Evolutionary conservation across 2,113 vertebrate species (phyloP).

Genomic region (Holacanthus passer): DNA sequence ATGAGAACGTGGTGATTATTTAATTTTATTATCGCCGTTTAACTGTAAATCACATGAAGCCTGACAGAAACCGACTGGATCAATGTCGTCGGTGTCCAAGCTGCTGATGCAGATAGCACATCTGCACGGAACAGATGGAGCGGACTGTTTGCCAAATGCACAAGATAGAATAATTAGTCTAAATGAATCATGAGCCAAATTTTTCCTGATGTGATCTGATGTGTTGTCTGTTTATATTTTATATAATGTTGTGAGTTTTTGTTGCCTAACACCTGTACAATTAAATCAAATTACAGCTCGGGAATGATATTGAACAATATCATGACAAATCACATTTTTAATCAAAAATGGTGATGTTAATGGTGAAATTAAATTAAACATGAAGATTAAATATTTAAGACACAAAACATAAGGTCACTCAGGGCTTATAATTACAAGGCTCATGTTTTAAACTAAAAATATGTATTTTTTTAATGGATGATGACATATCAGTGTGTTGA

Average conservation of each 20-base stretch:
- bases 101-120: conserved; percentile 15
- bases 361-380: neutral
- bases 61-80: conserved; percentile 44
- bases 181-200: conserved; percentile 1
- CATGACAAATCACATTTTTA: neutral
- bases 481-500: conserved; percentile 63
- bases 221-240: neutral
- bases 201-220: neutral
- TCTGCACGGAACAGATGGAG: conserved; percentile 20
- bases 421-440: neutral
- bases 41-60: conserved; percentile 68
- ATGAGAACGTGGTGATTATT: conserved; percentile 73
- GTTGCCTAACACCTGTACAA: neutral
- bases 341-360: neutral
- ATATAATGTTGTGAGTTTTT: neutral
- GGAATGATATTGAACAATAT: neutral
- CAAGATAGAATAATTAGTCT: conserved; percentile 6
- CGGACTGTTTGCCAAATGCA: neutral
- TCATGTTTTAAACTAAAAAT: conserved; percentile 10
- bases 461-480: conserved; percentile 37
- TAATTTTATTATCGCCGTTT: conserved; percentile 65
- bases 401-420: neutral
- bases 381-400: neutral
- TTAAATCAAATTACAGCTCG: neutral
- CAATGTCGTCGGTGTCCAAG: neutral